Evolutionary conservation across 1,140 invertebrate genomes (phyloP).

Genomic region (Octopus bimaculoides): DNA sequence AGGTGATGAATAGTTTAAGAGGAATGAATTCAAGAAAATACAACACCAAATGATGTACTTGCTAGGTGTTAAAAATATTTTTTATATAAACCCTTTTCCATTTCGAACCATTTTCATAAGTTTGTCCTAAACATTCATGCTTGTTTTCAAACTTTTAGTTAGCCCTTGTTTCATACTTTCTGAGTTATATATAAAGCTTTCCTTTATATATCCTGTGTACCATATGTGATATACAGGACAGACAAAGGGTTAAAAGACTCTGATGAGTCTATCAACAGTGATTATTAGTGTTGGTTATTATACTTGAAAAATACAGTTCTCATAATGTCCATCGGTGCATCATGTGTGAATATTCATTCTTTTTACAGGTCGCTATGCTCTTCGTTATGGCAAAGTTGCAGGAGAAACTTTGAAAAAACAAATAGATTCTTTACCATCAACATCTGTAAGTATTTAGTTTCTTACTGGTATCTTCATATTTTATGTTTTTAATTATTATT

Average conservation of each 20-base stretch:
- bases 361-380: slow-evolving; percentile 74
- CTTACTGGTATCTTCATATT: too few relatives aligned
- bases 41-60: too few relatives aligned
- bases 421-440: slow-evolving; percentile 35
- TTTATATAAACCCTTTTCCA: too few relatives aligned
- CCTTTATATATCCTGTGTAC: background rate
- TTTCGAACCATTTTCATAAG: too few relatives aligned
- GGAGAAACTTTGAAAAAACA: slow-evolving; percentile 43
- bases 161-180: background rate
- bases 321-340: background rate
- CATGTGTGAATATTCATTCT: background rate
- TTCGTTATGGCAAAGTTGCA: slow-evolving; percentile 34
- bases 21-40: too few relatives aligned
- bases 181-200: background rate
- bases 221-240: background rate
- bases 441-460: slow-evolving; percentile 26
- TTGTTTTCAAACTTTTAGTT: too few relatives aligned
- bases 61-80: too few relatives aligned
- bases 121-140: too few relatives aligned
- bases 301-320: background rate
- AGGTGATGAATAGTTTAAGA: too few relatives aligned
- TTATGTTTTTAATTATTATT: too few relatives aligned
- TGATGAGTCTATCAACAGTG: background rate
- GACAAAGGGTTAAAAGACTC: background rate
- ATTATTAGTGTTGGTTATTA: background rate